These are phyloP conservation scores for Nannoperca obscura DNA, from an alignment of 2,797 vertebrate genomes.

Conservation along the genomic window DNA sequence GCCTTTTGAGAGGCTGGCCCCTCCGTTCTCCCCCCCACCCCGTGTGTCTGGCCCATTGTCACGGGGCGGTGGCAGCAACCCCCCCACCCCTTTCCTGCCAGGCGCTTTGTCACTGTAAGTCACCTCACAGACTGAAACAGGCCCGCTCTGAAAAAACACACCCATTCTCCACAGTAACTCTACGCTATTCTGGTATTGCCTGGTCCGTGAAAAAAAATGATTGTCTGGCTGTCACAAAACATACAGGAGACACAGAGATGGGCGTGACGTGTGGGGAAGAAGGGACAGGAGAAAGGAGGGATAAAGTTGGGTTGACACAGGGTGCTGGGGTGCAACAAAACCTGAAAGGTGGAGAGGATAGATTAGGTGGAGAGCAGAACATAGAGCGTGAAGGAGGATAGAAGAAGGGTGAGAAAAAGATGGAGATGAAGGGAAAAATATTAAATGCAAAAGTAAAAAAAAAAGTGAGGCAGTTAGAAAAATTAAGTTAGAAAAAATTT, in stretches of 20 bases:
- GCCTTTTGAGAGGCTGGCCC: slow-evolving; percentile 83
- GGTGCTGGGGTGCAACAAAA: slow-evolving; percentile 50
- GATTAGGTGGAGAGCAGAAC: slow-evolving; percentile 50
- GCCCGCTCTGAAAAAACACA: slow-evolving; percentile 66
- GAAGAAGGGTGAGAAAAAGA: slow-evolving; percentile 17
- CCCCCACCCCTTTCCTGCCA: slow-evolving; percentile 45
- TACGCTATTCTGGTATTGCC: slow-evolving; percentile 66
- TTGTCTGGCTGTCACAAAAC: slow-evolving; percentile 83
- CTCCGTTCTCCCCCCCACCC: slow-evolving; percentile 66
- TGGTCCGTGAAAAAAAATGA: slow-evolving; percentile 64
- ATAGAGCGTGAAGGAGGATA: slow-evolving; percentile 34
- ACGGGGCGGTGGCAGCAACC: slow-evolving; percentile 76
- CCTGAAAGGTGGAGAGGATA: slow-evolving; percentile 44
- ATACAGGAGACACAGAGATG: slow-evolving; percentile 76
- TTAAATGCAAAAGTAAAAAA: background rate
- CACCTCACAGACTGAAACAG: slow-evolving; percentile 82
- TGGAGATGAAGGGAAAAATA: background rate
- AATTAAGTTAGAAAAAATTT: background rate
- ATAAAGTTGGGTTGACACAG: slow-evolving; percentile 61
- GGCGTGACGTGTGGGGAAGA: slow-evolving; percentile 68
- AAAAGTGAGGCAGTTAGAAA: background rate
- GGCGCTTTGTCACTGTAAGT: slow-evolving; percentile 88
- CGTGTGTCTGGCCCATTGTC: slow-evolving; percentile 87
- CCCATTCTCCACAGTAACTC: slow-evolving; percentile 78
- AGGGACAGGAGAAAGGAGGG: slow-evolving; percentile 70